Percentiles rank a stretch among this genome's conserved stretches.
Conservation (phyloP, 2,113 vertebrate species). For the Megaceryle torquata region DNA sequence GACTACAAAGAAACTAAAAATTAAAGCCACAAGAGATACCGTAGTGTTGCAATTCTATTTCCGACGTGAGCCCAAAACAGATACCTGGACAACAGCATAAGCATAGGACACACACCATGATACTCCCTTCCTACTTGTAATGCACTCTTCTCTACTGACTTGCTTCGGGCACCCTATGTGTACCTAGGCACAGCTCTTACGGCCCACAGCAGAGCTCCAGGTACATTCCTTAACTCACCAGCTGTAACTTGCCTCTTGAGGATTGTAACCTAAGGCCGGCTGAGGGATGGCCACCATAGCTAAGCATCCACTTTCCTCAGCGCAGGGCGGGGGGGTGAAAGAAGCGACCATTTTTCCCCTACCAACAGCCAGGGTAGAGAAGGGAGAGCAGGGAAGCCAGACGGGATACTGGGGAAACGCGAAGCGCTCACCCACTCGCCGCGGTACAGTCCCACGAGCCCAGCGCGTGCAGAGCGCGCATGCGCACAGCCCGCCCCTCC, state of each 20-base stretch:
- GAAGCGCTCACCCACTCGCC: too few relatives aligned
- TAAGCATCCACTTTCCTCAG: background rate
- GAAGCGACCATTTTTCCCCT: background rate
- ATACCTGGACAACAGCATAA: fast-evolving
- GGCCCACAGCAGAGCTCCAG: background rate
- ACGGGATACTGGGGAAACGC: too few relatives aligned
- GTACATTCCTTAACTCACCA: fast-evolving
- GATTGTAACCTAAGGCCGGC: fast-evolving
- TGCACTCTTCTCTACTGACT: too few relatives aligned
- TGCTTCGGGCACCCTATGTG: fast-evolving
- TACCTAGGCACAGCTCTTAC: background rate
- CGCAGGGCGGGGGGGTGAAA: too few relatives aligned
- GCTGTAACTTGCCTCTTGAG: fast-evolving
- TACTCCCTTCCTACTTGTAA: fast-evolving
- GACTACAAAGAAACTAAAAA: background rate
- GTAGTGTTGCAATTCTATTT: fast-evolving
- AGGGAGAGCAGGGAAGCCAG: background rate
- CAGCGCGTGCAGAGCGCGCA: too few relatives aligned
- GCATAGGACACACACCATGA: fast-evolving
- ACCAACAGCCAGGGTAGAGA: background rate
- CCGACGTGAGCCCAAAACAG: fast-evolving
- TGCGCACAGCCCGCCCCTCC: background rate
- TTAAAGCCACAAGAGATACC: fast-evolving
- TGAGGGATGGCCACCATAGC: fast-evolving
- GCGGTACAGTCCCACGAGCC: too few relatives aligned